phyloP scores from a whole-genome alignment of 2,113 vertebrate species.

The Dromaius novaehollandiae region DNA sequence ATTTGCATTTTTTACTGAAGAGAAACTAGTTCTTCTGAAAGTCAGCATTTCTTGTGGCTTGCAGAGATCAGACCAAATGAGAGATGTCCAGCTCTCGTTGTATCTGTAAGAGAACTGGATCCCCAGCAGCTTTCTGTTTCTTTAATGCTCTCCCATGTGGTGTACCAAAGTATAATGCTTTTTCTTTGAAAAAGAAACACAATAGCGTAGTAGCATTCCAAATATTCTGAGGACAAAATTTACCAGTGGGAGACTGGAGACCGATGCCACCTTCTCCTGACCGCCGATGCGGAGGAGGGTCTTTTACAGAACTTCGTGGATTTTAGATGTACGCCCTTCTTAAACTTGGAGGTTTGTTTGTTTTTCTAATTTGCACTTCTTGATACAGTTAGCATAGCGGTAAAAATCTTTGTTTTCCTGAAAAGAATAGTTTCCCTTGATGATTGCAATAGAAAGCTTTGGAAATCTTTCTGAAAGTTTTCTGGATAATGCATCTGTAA shows the following conservation, averaged over 20 bases:
- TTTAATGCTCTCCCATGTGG: not conserved
- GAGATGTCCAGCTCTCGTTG: not conserved
- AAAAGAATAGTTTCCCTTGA: not conserved
- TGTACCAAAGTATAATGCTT: not conserved
- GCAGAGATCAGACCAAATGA: not conserved
- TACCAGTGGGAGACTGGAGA: not conserved
- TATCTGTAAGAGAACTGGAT: not conserved
- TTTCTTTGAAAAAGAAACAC: constrained; percentile 18
- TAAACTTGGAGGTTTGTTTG: constrained; percentile 26
- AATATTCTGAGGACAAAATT: constrained; percentile 17
- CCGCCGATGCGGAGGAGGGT: not conserved
- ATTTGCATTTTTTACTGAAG: not conserved
- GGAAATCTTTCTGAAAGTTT: not conserved
- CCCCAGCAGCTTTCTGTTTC: not conserved
- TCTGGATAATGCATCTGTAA: not conserved
- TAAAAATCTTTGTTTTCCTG: not conserved
- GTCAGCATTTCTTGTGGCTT: not conserved
- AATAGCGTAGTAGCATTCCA: not conserved
- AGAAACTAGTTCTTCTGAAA: not conserved
- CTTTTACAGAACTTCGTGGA: not conserved
- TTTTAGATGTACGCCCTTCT: not conserved
- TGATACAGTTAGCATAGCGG: not conserved
- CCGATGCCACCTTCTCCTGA: not conserved
- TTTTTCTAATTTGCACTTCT: not conserved
- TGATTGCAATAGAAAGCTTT: not conserved